A percentile compares a stretch with the other conserved stretches of the same genome.
Conservation (phyloP, 2,113 vertebrate species). For the Indicator maculatus region DNA sequence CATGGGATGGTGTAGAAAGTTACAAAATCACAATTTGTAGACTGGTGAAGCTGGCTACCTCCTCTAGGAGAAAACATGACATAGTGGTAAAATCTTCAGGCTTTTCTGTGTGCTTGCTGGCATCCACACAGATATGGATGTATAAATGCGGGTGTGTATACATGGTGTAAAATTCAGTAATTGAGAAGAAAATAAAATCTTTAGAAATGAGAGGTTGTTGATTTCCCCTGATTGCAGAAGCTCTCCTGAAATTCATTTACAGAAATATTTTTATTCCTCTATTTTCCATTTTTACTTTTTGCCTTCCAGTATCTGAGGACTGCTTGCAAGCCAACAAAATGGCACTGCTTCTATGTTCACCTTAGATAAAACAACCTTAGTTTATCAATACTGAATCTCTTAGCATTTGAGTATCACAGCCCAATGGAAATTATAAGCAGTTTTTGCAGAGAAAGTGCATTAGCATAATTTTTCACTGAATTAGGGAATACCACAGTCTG, state of each 20-base stretch:
- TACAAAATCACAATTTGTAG: not conserved
- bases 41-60: not conserved
- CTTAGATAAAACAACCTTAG: not conserved
- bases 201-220: not conserved
- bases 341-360: not conserved
- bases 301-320: not conserved
- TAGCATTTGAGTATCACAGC: not conserved
- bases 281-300: constrained; percentile 9
- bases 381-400: not conserved
- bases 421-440: constrained; percentile 2
- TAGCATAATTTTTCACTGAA: constrained; percentile 1
- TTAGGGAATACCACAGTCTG: constrained; percentile 6
- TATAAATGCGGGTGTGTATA: not conserved
- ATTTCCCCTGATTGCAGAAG: constrained; percentile 25
- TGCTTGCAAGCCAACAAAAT: constrained; percentile 18
- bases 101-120: not conserved
- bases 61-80: not conserved
- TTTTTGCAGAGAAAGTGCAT: not conserved
- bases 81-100: not conserved
- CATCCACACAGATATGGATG: not conserved
- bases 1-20: not conserved
- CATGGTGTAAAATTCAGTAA: not conserved
- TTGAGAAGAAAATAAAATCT: not conserved
- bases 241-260: constrained; percentile 33
- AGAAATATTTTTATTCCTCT: constrained; percentile 24